Percentiles rank a stretch among this genome's conserved stretches.
Evolutionary conservation across 2,888 invertebrate genomes (phyloP).

Genomic region (Synanthedon andrenaeformis): DNA sequence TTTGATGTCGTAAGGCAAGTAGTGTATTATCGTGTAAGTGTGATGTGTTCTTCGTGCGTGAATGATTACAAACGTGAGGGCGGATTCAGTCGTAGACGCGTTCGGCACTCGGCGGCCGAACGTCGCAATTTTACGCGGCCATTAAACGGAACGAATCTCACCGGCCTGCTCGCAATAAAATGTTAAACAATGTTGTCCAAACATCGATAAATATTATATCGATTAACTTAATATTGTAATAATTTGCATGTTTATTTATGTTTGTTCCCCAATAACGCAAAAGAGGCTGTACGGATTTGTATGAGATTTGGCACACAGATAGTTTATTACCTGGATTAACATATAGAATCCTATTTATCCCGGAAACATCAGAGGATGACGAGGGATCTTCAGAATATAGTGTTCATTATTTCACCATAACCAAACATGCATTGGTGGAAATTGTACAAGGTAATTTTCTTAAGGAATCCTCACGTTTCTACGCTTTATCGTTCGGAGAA

Average conservation of each 20-base stretch:
- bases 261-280: too few species aligned
- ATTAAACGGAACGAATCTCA: slow-evolving; percentile 34
- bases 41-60: slow-evolving; percentile 32
- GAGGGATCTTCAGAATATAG: not conserved
- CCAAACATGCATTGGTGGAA: too few species aligned
- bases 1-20: not conserved
- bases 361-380: too few species aligned
- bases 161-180: slow-evolving; percentile 34
- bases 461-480: too few species aligned
- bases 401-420: not conserved
- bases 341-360: too few species aligned
- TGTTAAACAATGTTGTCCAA: slow-evolving; percentile 6
- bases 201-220: not conserved
- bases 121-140: slow-evolving; percentile 36
- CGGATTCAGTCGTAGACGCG: not conserved
- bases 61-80: slow-evolving; percentile 43
- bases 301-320: too few species aligned
- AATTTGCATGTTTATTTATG: too few species aligned
- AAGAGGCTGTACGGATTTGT: too few species aligned
- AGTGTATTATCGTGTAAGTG: slow-evolving; percentile 3
- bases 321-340: too few species aligned
- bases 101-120: slow-evolving; percentile 18
- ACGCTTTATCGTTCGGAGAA: too few species aligned
- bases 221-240: slow-evolving; percentile 3
- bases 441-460: too few species aligned